Evolutionary conservation across 2,113 vertebrate species (phyloP), one percentile per base, ranked within the genome.

Genomic region (Microcebus lehilahytsara): DNA sequence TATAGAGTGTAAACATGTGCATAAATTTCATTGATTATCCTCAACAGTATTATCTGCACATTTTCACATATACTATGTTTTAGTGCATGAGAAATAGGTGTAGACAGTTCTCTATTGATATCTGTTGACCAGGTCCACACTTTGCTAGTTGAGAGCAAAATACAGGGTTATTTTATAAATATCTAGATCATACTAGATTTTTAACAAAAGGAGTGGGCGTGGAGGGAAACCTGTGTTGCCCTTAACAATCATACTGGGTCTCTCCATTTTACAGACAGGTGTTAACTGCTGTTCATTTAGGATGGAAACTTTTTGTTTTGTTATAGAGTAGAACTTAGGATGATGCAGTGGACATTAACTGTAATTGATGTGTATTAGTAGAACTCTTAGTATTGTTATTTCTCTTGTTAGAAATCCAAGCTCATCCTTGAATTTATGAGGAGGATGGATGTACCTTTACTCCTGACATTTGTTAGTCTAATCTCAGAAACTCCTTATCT

Each of bases 1-100:
- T 91, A 46, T 34, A 97, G 89, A 97, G 92, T 98, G 91, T 97
- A 96, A 97, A 97, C 78, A 69, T 92, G 94, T 62, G 94, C 91
- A 87, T 97, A 93, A 77, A 66, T 83, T 79, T 96, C 11, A 91
- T 66, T 49, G 66, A 49, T 85, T 90, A 51, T 37, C 86, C 74
- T 88, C 96, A 72, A 37, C 60, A 96, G 40, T 93, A 69, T 51
- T 27, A 56, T 27, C 80, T 69, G 9, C 51, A 67, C 72, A 53
- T 87, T 78, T 81, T 88, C 37, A 77, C 60, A 78, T 40, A 85
- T 8, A 49, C 5, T 9, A 2, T 12, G 3, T 81, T 62, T 92
- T 74, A 67, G 7, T 93, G 93, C 97, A 95, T 96, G 97, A 95
- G 69, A 87, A 86, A 6, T 90, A 90, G 80, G 10, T 95, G 4